Evolutionary conservation across 2,113 vertebrate genomes (phyloP).

Genomic region (Phyllopteryx taeniolatus): DNA sequence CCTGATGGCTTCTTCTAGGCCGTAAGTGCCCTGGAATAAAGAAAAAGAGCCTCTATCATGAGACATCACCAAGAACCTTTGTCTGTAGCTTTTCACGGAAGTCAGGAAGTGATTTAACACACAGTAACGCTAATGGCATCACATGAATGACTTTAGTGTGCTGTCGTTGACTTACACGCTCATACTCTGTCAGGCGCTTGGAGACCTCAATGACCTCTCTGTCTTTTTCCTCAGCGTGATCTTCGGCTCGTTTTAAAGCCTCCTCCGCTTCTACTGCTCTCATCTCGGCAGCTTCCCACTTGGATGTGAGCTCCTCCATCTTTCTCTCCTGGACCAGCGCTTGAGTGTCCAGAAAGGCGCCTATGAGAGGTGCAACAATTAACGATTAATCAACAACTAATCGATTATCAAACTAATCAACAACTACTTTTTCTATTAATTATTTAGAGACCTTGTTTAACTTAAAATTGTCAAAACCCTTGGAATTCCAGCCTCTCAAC

Average conservation of each 20-base stretch:
- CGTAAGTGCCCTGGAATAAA: constrained; percentile 83
- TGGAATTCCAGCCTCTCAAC: too few relatives aligned
- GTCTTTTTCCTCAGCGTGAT: constrained; percentile 88
- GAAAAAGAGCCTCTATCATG: constrained; percentile 6
- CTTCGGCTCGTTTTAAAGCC: constrained; percentile 78
- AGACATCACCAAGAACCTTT: constrained; percentile 6
- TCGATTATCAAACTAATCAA: too few relatives aligned
- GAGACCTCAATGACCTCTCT: constrained; percentile 84
- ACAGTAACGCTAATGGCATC: neutral
- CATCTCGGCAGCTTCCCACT: constrained; percentile 75
- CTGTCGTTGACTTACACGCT: constrained; percentile 77
- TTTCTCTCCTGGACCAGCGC: constrained; percentile 64
- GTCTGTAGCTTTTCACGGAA: constrained; percentile 2
- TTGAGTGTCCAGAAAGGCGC: neutral
- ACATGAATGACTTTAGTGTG: neutral
- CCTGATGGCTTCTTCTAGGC: constrained; percentile 85
- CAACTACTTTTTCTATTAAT: too few relatives aligned
- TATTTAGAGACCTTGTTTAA: too few relatives aligned
- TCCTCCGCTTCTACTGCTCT: constrained; percentile 77
- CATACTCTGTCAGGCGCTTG: constrained; percentile 84
- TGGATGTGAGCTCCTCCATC: constrained; percentile 77
- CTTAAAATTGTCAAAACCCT: too few relatives aligned
- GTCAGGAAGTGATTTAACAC: neutral
- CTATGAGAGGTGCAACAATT: neutral
- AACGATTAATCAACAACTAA: too few relatives aligned